These are phyloP conservation scores for Sesia bembeciformis DNA, from an alignment of 2,888 invertebrate species.

Conservation along the genomic window DNA sequence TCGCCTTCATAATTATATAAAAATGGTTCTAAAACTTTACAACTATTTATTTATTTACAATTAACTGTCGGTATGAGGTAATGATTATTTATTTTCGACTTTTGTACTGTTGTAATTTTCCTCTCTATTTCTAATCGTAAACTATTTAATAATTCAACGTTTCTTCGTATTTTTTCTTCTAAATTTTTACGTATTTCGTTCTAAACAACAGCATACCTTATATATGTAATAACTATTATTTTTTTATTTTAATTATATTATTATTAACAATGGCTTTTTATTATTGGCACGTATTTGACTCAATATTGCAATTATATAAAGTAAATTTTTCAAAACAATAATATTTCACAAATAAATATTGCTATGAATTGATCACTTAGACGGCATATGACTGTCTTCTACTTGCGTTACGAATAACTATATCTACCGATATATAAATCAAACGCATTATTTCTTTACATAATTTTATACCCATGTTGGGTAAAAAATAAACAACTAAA, in stretches of 20 bases:
- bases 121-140: constrained; percentile 4
- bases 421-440: constrained; percentile 61
- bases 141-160: not conserved
- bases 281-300: constrained; percentile 66
- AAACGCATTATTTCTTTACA: constrained; percentile 33
- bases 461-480: not conserved
- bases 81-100: constrained; percentile 24
- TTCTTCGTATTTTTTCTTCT: constrained; percentile 7
- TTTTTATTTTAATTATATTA: constrained; percentile 18
- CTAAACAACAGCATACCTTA: constrained; percentile 31
- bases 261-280: constrained; percentile 52
- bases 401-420: constrained; percentile 47
- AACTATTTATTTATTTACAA: constrained; percentile 53
- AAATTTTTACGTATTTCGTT: constrained; percentile 9
- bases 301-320: constrained; percentile 18
- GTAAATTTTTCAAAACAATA: not conserved
- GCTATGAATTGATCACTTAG: too few species aligned
- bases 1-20: constrained; percentile 28
- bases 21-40: constrained; percentile 36
- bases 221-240: constrained; percentile 63
- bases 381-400: constrained; percentile 3
- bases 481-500: not conserved
- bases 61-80: constrained; percentile 67
- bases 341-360: not conserved
- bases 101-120: constrained; percentile 32